phyloP scores from a whole-genome alignment of 2,888 invertebrate species.

The Troglohyphantes excavatus region DNA sequence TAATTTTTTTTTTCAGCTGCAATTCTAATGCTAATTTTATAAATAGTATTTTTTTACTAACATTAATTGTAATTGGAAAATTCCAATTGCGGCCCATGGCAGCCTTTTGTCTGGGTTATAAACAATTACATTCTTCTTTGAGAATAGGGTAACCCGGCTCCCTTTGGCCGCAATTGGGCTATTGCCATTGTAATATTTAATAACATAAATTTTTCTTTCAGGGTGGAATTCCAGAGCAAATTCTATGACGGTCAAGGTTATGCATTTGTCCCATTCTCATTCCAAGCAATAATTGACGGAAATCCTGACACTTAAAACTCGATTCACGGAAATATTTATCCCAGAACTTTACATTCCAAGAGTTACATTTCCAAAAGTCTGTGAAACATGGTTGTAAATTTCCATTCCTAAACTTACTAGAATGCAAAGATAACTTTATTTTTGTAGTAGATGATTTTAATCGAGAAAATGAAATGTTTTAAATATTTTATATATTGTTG shows the following conservation, averaged over 20 bases:
- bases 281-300: conserved; percentile 84
- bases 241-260: conserved; percentile 96
- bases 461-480: background rate
- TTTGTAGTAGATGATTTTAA: conserved; percentile 10
- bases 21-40: background rate
- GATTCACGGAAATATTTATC: background rate
- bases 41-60: background rate
- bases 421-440: background rate
- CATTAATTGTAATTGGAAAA: background rate
- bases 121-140: too few species aligned
- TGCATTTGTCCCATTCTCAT: conserved; percentile 95
- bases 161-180: too few species aligned
- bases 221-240: conserved; percentile 99
- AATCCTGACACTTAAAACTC: conserved; percentile 15
- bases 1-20: too few species aligned
- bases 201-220: conserved; percentile 83
- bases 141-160: too few species aligned
- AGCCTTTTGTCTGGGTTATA: too few species aligned
- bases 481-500: conserved; percentile 43
- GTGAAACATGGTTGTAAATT: conserved; percentile 7
- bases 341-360: conserved; percentile 30
- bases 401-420: background rate
- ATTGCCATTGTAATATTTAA: too few species aligned
- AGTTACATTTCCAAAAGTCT: background rate
- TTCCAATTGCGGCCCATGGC: too few species aligned